These are phyloP conservation scores for Tamias sibiricus DNA, from an alignment of 2,113 vertebrate genomes.

Conservation along the genomic window DNA sequence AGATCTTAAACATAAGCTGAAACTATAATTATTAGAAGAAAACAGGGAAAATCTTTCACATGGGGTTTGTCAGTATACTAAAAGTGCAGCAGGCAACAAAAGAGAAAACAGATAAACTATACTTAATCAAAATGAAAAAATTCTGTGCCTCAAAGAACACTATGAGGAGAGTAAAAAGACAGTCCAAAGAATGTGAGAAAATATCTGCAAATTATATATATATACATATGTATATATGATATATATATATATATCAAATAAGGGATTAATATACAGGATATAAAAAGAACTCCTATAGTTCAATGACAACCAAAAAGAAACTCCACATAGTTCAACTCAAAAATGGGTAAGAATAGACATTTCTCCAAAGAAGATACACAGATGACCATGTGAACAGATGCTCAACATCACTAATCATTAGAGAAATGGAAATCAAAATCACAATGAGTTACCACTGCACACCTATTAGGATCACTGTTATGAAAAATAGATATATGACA, in stretches of 20 bases:
- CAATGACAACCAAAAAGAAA: not conserved
- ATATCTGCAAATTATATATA: not conserved
- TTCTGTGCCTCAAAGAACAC: not conserved
- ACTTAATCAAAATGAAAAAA: conserved; percentile 45
- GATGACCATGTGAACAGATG: not conserved
- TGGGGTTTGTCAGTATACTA: conserved; percentile 36
- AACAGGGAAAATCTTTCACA: not conserved
- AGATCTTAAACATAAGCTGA: conserved; percentile 41
- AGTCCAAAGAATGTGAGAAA: not conserved
- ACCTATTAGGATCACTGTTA: not conserved
- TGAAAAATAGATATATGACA: not conserved
- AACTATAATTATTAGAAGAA: conserved; percentile 29
- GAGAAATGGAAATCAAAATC: not conserved
- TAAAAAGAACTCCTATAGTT: not conserved
- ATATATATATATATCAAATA: too few relatives aligned
- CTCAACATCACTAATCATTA: not conserved
- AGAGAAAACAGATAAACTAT: not conserved
- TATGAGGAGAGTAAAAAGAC: not conserved
- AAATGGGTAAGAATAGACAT: not conserved
- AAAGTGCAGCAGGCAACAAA: not conserved
- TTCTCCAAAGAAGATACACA: not conserved
- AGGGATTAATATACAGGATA: not conserved
- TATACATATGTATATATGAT: too few relatives aligned
- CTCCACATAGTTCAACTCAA: not conserved
- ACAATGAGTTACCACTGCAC: not conserved